A percentile compares a stretch with the other conserved stretches of the same genome.
phyloP scores from a whole-genome alignment of 1,140 invertebrate species.

The Pogonomyrmex barbatus region DNA sequence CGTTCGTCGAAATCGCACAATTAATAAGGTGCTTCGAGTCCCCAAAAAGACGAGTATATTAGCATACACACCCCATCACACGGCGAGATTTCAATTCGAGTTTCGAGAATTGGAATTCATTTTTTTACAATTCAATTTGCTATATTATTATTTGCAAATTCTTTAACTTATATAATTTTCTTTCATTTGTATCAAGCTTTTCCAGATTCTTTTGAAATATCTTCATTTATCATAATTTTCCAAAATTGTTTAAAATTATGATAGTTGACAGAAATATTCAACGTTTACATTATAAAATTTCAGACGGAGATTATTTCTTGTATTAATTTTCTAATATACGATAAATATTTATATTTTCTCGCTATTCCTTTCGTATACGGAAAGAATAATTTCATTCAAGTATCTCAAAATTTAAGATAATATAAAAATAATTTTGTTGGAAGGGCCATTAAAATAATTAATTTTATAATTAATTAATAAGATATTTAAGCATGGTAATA shows the following conservation, averaged over 20 bases:
- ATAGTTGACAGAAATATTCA: neutral
- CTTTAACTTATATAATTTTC: neutral
- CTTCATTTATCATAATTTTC: neutral
- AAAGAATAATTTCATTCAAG: too few relatives aligned
- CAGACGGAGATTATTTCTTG: neutral
- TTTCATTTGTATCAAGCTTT: too few relatives aligned
- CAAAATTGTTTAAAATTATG: neutral
- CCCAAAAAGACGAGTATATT: neutral
- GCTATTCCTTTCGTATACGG: too few relatives aligned
- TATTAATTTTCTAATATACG: neutral
- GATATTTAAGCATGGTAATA: too few relatives aligned
- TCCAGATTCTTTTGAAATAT: neutral
- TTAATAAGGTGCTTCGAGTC: conserved; percentile 36
- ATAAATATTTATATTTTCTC: too few relatives aligned
- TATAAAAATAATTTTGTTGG: too few relatives aligned
- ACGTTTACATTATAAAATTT: neutral
- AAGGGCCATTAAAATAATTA: too few relatives aligned
- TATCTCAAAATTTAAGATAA: too few relatives aligned
- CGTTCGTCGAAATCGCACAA: conserved; percentile 48
- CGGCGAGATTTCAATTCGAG: neutral
- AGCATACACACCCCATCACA: neutral
- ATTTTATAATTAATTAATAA: too few relatives aligned
- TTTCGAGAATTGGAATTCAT: neutral
- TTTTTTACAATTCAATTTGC: neutral
- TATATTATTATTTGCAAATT: neutral